Base-by-base conservation (phyloP, 2,113 vertebrate genomes). In the Cynoglossus semilaevis region DNA sequence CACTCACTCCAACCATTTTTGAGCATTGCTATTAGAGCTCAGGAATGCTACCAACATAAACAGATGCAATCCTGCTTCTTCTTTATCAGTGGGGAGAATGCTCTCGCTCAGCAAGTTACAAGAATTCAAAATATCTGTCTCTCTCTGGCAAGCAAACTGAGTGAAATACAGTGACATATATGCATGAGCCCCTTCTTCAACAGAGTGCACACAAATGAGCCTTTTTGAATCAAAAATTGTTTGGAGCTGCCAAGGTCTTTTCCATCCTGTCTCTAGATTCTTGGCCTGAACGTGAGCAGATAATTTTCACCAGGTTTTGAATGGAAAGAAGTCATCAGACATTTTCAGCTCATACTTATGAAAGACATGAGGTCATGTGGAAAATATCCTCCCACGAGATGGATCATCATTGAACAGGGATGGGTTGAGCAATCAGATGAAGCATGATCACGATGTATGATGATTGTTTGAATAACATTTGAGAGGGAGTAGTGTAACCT, bases 221-320 rank as follows among this genome's bases (percentile, higher is more conserved):
- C 9, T 48, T 76, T 53, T 68, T 52, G 42, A 69, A 68, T 69
- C 63, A 66, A 66, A 71, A 77, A 80, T 70, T 82, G 73, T 73
- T 59, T 59, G 69, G 50, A 1, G 42, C 74, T 76, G 58, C 62
- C 55, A 65, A 80, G 63, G 64, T 69, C 72, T 76, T 83, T 80
- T 79, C 76, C 72, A 65, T 52, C 55, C 61, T 64, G 46, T 45
- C 51, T 68, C 58, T 67, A 71, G 59, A 75, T 67, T 71, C 70
- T 68, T 77, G 79, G 79, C 80, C 34, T 35, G 51, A 22, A 9
- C 67, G 53, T 7, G 17, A 55, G 62, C 35, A 35, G 3, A 67
- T 83, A 85, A 88, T 87, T 77, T 80, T 68, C 82, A 79, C 72
- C 84, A 82, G 81, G 65, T 81, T 82, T 67, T 63, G 62, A 15